phyloP scores from a whole-genome alignment of 1,140 invertebrate genomes.

The Drosophila nikananu region DNA sequence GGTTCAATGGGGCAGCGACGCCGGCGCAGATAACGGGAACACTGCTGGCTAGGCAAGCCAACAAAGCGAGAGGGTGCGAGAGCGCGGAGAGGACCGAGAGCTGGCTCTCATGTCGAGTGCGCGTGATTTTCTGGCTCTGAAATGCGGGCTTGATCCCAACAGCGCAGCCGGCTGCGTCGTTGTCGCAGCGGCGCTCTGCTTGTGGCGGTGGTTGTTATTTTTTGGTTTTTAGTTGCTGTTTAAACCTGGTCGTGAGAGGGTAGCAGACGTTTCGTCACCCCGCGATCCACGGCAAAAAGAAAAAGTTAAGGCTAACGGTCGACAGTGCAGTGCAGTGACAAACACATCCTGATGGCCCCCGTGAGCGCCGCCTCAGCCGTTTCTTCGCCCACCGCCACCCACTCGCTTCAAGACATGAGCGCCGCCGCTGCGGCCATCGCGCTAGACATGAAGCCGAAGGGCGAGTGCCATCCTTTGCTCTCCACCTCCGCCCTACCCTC shows the following conservation, averaged over 20 bases:
- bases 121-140: slow-evolving; percentile 79
- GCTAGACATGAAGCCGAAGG: slow-evolving; percentile 74
- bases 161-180: slow-evolving; percentile 59
- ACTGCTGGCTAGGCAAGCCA: slow-evolving; percentile 33
- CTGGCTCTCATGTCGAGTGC: slow-evolving; percentile 60
- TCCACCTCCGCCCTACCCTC: slow-evolving; percentile 39
- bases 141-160: slow-evolving; percentile 76
- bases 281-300: slow-evolving; percentile 23
- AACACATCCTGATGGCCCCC: slow-evolving; percentile 66
- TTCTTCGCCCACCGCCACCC: slow-evolving; percentile 59
- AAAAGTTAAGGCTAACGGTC: slow-evolving; percentile 28
- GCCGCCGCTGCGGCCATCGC: slow-evolving; percentile 72
- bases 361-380: slow-evolving; percentile 46
- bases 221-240: slow-evolving; percentile 83
- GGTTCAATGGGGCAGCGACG: slow-evolving; percentile 57
- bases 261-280: slow-evolving; percentile 50
- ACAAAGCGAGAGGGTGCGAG: slow-evolving; percentile 25
- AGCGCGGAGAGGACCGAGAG: slow-evolving; percentile 23
- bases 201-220: slow-evolving; percentile 77
- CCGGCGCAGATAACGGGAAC: slow-evolving; percentile 74
- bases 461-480: slow-evolving; percentile 29
- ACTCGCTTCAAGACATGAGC: slow-evolving; percentile 73
- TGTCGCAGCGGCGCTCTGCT: slow-evolving; percentile 55
- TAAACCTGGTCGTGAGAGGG: slow-evolving; percentile 85
- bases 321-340: slow-evolving; percentile 23